Evolutionary conservation across 2,113 vertebrate genomes (phyloP), one percentile per base, ranked within the genome.

Genomic region (Zosterops lateralis): DNA sequence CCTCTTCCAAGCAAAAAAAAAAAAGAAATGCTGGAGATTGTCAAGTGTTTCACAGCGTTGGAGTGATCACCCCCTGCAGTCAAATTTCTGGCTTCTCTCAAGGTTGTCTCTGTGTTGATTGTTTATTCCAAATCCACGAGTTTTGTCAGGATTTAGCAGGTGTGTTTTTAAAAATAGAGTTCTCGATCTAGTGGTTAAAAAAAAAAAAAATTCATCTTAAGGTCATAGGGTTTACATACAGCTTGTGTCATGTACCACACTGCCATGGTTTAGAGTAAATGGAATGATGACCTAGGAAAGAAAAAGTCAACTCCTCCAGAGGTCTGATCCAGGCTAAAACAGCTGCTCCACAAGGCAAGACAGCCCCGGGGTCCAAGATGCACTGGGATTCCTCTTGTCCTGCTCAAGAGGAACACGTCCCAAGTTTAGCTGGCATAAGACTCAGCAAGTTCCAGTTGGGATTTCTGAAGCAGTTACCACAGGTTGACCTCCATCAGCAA

Each of bases 151-250:
- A 64, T 89, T 89, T 84, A 87, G 71, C 67, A 74, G 80, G 66
- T 44, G 51, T 61, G 36, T 68, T 77, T 90, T 87, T 44, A 57
- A 92, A 88, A 87, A 65, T 20, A 90, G 44, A 92, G 93, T 89
- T 94, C 89, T 94, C 2, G 5, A 96, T 90, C 93, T 98, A 98
- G 98, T 98, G 98, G 98, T 98, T 98, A 96, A 95, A 72, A 92
- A 89, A 71, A n/a, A 71, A 92, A 60, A 71, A 38, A 54, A 53
- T 79, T 10, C 85, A 71, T 36, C 58, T 92, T 92, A 96, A 91
- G 90, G 91, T 93, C 82, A 28, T 83, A 45, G 28, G 84, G 71
- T 88, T 70, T 54, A 31, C 38, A 68, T 81, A 79, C 78, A 93
- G 90, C 68, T 94, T 85, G 91, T 91, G 92, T 95, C 95, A 45